Percentiles rank a stretch among this genome's conserved stretches.
Evolutionary conservation across 2,113 vertebrate species (phyloP).

Genomic region (Etheostoma cragini): DNA sequence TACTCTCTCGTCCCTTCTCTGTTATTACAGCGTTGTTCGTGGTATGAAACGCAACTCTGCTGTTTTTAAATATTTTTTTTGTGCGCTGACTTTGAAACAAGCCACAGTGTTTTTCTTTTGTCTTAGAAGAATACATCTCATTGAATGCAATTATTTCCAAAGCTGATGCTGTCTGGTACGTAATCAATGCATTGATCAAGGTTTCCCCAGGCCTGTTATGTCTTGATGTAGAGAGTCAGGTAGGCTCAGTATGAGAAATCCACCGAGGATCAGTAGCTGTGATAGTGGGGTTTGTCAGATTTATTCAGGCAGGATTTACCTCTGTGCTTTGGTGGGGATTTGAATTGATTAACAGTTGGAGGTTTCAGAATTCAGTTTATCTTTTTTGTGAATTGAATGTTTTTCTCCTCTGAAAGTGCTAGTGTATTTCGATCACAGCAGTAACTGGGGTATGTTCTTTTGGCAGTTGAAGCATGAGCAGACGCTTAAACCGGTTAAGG

Average conservation of each 20-base stretch:
- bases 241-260: neutral
- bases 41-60: constrained; percentile 31
- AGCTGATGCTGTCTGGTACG: neutral
- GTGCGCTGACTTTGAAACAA: constrained; percentile 6
- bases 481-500: no score
- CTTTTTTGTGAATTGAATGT: neutral
- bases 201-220: neutral
- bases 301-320: constrained; percentile 7
- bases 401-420: neutral
- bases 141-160: constrained; percentile 9
- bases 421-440: no score
- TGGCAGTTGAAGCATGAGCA: no score
- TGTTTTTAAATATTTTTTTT: constrained; percentile 49
- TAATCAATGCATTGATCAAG: constrained; percentile 16
- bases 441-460: no score
- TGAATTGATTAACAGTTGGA: constrained; percentile 22
- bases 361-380: neutral
- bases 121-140: neutral
- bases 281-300: constrained; percentile 17
- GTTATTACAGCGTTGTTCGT: constrained; percentile 38
- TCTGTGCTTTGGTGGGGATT: neutral
- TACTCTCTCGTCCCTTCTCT: constrained; percentile 41
- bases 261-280: constrained; percentile 9
- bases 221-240: constrained; percentile 6
- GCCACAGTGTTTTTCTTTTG: neutral